Evolutionary conservation across 2,797 vertebrate genomes (phyloP), one percentile per base, ranked within the genome.

Genomic region (Buceros bicornis): DNA sequence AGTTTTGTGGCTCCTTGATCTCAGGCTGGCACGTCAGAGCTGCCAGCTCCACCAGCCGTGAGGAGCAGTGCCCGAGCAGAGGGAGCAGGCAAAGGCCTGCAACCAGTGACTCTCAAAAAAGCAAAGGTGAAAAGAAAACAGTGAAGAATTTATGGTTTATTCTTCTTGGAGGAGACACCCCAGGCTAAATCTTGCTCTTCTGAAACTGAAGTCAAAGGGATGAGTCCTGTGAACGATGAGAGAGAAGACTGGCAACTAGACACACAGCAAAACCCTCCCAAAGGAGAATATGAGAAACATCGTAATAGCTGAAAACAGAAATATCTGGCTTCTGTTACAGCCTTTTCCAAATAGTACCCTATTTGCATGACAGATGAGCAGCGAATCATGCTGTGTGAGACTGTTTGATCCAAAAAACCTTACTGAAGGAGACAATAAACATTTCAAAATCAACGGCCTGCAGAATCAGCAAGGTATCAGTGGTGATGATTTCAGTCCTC

Each of bases 1-100:
- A 95, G 95, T 69, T 98, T 92, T 96, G 89, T 94, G 94, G 80
- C 86, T 95, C 91, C 96, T 93, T 81, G 87, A 95, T 97, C 92
- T 95, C 82, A 87, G 66, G 85, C 66, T 93, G 95, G 93, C 69
- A 89, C 76, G 93, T 92, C 4, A 20, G 69, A 94, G 35, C 79
- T 94, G 71, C 77, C 40, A 91, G 66, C 87, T 66, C 82, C 66
- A 74, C 29, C 26, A 67, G 79, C 54, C 45, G 73, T 53, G 84
- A 89, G 94, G 47, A 58, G 48, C 40, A 84, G 35, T 48, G 54
- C 66, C 92, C 8, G 0, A 86, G 69, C 83, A 95, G n/a, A 61
- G 50, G 74, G 48, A 71, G 54, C 8, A 10, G 71, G 31, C 51
- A 70, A 83, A 85, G 69, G 74, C n/a, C 43, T 42, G 14, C 4